Percentiles rank a stretch among this genome's conserved stretches.
phyloP scores from a whole-genome alignment of 2,797 vertebrate genomes.

The Tadarida brasiliensis region DNA sequence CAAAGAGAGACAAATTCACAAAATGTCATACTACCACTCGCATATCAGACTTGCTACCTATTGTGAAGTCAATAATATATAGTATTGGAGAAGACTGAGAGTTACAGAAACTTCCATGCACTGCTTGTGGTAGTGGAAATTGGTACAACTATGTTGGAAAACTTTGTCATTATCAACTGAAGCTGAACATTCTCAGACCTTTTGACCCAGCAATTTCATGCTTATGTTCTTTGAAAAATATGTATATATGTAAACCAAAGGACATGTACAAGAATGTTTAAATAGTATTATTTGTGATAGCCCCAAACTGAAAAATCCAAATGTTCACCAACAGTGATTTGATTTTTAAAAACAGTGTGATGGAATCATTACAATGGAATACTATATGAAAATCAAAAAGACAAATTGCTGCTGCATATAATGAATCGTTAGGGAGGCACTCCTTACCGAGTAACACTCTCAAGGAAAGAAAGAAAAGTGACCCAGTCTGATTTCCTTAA shows the following conservation, averaged over 20 bases:
- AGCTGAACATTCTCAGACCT: not conserved
- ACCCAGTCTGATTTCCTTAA: not conserved
- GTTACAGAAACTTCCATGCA: not conserved
- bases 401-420: not conserved
- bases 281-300: not conserved
- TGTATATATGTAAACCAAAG: not conserved
- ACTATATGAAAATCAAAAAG: not conserved
- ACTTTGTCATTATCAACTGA: not conserved
- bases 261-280: not conserved
- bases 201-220: not conserved
- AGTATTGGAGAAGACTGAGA: not conserved
- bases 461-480: not conserved
- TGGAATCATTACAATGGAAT: not conserved
- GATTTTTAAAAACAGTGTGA: not conserved
- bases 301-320: not conserved
- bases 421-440: not conserved
- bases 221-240: not conserved
- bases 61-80: not conserved
- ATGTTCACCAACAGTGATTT: not conserved
- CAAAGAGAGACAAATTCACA: constrained; percentile 13
- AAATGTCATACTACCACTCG: not conserved
- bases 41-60: not conserved
- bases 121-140: not conserved
- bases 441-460: not conserved
- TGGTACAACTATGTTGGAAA: not conserved